These are phyloP conservation scores for Myzus persicae DNA, from an alignment of 1,140 invertebrate species.

Conservation along the genomic window DNA sequence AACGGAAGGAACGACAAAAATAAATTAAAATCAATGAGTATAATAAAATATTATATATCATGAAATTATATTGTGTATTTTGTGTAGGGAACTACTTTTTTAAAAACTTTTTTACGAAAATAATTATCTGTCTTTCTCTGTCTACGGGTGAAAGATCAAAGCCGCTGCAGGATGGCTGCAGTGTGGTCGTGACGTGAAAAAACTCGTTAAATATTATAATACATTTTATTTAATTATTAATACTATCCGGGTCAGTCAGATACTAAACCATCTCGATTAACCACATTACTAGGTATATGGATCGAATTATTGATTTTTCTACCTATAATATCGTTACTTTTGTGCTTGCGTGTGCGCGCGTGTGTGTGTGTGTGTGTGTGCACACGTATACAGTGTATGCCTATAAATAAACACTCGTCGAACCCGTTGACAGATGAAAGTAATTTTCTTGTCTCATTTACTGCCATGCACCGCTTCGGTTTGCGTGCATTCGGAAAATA, in stretches of 20 bases:
- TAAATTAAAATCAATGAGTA: not conserved
- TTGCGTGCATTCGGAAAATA: conserved; percentile 52
- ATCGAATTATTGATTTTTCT: not conserved
- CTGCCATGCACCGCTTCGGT: not conserved
- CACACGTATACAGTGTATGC: too few relatives aligned
- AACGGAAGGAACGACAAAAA: not conserved
- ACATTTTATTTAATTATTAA: not conserved
- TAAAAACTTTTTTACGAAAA: not conserved
- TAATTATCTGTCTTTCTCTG: not conserved
- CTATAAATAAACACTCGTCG: conserved; percentile 25
- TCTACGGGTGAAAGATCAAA: not conserved
- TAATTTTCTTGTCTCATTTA: conserved; percentile 55
- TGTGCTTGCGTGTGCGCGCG: not conserved
- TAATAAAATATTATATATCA: not conserved
- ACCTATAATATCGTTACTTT: not conserved
- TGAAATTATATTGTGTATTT: not conserved
- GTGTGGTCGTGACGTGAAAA: not conserved
- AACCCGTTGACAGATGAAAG: conserved; percentile 57
- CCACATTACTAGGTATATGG: not conserved
- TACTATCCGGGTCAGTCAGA: not conserved
- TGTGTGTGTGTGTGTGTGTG: too few relatives aligned
- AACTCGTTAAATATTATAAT: not conserved
- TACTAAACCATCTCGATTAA: not conserved
- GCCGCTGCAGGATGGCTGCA: not conserved
- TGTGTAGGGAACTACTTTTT: not conserved